Conservation (phyloP, 2,888 invertebrate genomes). For the Odontothrips loti region DNA sequence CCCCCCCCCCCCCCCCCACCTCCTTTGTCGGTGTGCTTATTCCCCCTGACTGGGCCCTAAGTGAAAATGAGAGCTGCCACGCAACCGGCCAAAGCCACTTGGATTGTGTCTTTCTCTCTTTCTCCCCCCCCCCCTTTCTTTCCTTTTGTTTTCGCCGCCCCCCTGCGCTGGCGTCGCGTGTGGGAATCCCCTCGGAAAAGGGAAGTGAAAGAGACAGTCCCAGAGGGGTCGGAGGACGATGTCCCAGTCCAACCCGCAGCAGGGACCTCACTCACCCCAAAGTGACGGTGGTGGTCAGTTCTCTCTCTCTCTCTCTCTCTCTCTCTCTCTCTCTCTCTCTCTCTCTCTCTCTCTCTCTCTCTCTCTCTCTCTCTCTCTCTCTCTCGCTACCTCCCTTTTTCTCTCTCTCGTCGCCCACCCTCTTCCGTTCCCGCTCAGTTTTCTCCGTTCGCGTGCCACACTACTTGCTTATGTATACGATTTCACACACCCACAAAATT, state of each 20-base stretch:
- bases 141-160: not conserved
- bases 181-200: too few species aligned
- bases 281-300: not conserved
- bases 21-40: too few species aligned
- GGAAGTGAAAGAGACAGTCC: too few species aligned
- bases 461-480: too few species aligned
- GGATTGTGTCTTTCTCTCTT: not conserved
- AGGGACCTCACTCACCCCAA: too few species aligned
- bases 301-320: conserved; percentile 19
- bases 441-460: too few species aligned
- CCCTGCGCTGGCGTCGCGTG: not conserved
- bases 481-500: too few species aligned
- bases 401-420: not conserved
- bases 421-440: not conserved
- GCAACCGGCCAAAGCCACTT: not conserved
- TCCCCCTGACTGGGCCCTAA: not conserved
- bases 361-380: conserved; percentile 19
- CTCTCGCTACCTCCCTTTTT: not conserved
- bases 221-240: too few species aligned
- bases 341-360: conserved; percentile 21
- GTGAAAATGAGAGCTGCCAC: not conserved
- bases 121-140: conserved; percentile 7
- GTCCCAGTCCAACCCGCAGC: too few species aligned
- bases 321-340: conserved; percentile 21
- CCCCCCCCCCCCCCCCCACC: too few species aligned